phyloP scores from a whole-genome alignment of 2,113 vertebrate species.

The Gallinago undulata region DNA sequence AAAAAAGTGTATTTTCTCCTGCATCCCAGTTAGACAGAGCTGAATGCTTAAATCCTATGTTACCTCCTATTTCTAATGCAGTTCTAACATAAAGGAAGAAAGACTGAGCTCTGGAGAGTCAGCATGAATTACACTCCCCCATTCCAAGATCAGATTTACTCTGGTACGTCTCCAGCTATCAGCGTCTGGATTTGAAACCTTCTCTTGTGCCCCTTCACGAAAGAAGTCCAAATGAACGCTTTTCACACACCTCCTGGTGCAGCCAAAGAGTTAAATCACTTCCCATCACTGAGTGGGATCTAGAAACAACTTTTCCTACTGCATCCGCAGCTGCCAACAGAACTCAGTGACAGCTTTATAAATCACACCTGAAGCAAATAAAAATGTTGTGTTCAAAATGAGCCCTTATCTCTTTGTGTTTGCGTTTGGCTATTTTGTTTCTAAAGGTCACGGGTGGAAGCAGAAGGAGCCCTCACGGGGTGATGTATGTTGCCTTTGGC shows the following conservation, averaged over 20 bases:
- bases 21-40: background rate
- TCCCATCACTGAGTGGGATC: background rate
- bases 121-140: background rate
- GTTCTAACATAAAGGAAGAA: background rate
- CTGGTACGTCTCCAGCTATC: background rate
- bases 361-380: slow-evolving; percentile 44
- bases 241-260: fast-evolving
- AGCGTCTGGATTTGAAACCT: background rate
- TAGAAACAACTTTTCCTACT: background rate
- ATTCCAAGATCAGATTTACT: background rate
- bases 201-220: fast-evolving
- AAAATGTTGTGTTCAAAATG: background rate
- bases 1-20: background rate
- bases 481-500: slow-evolving; percentile 24
- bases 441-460: slow-evolving; percentile 24
- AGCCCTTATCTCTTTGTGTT: slow-evolving; percentile 39
- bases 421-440: background rate
- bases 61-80: background rate
- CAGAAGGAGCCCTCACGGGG: background rate
- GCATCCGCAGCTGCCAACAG: background rate
- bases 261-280: slow-evolving; percentile 33
- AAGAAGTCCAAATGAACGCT: background rate
- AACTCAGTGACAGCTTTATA: background rate
- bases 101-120: background rate
- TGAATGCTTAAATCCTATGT: background rate